Conservation (phyloP, 1,140 invertebrate species). For the Conus betulinus region DNA sequence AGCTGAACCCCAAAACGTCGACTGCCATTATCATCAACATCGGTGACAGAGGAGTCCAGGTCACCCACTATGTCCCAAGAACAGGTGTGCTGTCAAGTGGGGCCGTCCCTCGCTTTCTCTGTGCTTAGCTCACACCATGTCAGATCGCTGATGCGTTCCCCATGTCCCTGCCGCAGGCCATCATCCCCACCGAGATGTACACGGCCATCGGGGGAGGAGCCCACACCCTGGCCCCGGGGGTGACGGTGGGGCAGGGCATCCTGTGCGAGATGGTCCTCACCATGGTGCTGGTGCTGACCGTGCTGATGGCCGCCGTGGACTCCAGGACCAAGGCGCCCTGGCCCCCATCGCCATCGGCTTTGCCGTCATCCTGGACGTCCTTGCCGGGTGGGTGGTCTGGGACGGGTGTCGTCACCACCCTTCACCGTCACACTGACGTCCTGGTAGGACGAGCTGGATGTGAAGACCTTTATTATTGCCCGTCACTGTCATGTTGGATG, state of each 20-base stretch:
- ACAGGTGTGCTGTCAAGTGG: too few species aligned
- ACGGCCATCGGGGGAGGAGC: slow-evolving; percentile 49
- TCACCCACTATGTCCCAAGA: too few species aligned
- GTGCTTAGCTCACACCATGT: too few species aligned
- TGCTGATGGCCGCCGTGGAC: slow-evolving; percentile 69
- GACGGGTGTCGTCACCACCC: background rate
- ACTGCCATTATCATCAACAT: too few species aligned
- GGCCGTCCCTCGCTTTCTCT: too few species aligned
- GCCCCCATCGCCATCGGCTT: slow-evolving; percentile 73
- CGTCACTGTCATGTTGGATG: too few species aligned
- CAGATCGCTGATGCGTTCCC: too few species aligned
- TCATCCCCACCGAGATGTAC: slow-evolving; percentile 45
- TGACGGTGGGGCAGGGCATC: slow-evolving; percentile 56
- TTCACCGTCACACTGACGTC: too few species aligned
- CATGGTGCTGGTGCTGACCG: slow-evolving; percentile 65
- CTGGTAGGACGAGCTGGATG: too few species aligned
- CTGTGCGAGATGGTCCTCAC: slow-evolving; percentile 70
- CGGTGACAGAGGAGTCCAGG: too few species aligned
- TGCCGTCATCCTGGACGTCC: slow-evolving; percentile 66
- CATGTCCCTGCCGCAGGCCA: slow-evolving; percentile 47
- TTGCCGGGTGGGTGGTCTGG: slow-evolving; percentile 60
- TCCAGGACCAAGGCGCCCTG: slow-evolving; percentile 53
- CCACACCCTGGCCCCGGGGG: slow-evolving; percentile 35
- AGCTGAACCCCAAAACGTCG: too few species aligned
- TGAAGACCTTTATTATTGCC: too few species aligned